A percentile compares a stretch with the other conserved stretches of the same genome.
Evolutionary conservation across 2,888 invertebrate species (phyloP).

Genomic region (Eupithecia pulchellata): DNA sequence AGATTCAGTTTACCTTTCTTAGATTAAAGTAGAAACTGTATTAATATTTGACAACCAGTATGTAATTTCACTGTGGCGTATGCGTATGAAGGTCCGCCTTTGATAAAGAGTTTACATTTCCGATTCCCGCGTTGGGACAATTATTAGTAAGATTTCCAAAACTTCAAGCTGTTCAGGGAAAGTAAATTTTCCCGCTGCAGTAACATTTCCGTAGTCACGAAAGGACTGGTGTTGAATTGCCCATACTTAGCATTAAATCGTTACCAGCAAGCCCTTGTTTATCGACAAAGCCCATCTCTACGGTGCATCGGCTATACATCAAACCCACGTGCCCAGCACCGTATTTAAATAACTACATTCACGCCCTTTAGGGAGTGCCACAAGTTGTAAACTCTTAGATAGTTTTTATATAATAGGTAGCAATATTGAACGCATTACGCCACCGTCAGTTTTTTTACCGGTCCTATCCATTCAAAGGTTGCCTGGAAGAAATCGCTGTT

Average conservation of each 20-base stretch:
- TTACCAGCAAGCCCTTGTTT: background rate
- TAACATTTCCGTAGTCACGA: background rate
- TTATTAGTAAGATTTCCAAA: no score
- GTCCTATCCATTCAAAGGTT: no score
- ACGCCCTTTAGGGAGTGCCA: conserved; percentile 36
- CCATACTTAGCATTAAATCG: background rate
- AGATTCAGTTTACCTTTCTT: background rate
- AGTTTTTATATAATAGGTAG: background rate
- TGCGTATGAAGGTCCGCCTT: no score
- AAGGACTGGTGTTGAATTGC: background rate
- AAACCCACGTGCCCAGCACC: conserved; percentile 59
- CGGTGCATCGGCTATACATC: conserved; percentile 49
- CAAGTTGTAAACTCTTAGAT: conserved; percentile 22
- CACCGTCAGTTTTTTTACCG: no score
- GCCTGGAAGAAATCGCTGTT: no score
- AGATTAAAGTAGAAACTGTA: no score
- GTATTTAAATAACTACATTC: conserved; percentile 54
- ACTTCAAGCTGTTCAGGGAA: no score
- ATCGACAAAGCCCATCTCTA: conserved; percentile 32
- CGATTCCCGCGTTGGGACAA: no score
- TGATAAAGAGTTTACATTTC: no score
- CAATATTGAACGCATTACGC: no score
- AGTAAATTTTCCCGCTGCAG: background rate
- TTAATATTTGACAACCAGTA: no score
- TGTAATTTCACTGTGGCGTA: no score